Percentiles rank a stretch among this genome's conserved stretches.
These are phyloP conservation scores for Clarias magur DNA, from an alignment of 2,113 vertebrate species.

Conservation along the genomic window DNA sequence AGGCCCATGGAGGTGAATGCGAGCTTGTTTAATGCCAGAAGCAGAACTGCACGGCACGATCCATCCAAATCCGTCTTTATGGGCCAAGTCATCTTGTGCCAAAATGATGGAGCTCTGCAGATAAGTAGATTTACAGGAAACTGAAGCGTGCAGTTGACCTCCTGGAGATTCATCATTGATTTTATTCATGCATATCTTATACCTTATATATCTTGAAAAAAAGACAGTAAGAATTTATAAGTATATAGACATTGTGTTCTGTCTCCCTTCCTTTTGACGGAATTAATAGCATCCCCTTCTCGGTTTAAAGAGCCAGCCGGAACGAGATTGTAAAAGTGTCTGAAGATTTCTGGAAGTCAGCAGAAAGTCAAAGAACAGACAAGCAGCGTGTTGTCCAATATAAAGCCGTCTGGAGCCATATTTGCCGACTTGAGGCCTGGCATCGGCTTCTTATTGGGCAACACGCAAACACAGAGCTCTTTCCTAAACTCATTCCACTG, in stretches of 20 bases:
- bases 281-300: conserved; percentile 52
- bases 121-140: not conserved
- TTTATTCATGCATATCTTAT: no score
- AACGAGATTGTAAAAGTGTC: conserved; percentile 54
- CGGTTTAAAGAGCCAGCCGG: conserved; percentile 57
- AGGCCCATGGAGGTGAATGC: conserved; percentile 1
- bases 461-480: not conserved
- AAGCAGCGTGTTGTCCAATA: conserved; percentile 47
- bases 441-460: conserved; percentile 42
- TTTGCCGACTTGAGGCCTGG: conserved; percentile 31
- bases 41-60: not conserved
- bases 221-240: not conserved
- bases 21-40: not conserved
- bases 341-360: conserved; percentile 54
- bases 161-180: not conserved
- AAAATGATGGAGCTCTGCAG: not conserved
- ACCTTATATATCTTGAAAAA: no score
- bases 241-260: conserved; percentile 29
- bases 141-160: not conserved
- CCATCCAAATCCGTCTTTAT: not conserved
- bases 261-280: conserved; percentile 28
- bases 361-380: conserved; percentile 55
- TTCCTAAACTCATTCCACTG: not conserved
- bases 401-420: conserved; percentile 58
- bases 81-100: not conserved